These are phyloP conservation scores for Kradibia gibbosae DNA, from an alignment of 1,140 invertebrate genomes.

Conservation along the genomic window DNA sequence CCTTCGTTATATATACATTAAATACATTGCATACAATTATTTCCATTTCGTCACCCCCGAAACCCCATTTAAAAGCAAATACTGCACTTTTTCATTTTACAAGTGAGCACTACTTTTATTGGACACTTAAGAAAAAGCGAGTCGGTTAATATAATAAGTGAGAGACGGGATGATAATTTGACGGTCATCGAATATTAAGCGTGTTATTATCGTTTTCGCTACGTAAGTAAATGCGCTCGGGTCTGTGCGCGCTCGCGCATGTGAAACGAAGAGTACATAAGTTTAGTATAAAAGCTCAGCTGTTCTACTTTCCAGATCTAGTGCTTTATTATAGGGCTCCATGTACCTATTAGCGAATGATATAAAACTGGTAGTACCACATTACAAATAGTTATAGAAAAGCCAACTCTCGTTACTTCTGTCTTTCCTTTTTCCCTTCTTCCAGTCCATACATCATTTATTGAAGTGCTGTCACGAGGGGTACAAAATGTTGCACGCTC, in stretches of 20 bases:
- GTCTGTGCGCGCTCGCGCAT: too few relatives aligned
- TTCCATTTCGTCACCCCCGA: neutral
- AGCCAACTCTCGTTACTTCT: slow-evolving; percentile 17
- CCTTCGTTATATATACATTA: neutral
- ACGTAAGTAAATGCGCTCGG: too few relatives aligned
- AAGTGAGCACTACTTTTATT: neutral
- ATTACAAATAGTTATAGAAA: slow-evolving; percentile 35
- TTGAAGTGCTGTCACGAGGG: slow-evolving; percentile 50
- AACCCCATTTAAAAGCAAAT: neutral
- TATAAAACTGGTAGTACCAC: neutral
- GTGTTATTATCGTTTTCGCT: neutral
- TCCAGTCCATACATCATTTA: slow-evolving; percentile 48
- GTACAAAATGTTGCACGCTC: slow-evolving; percentile 31
- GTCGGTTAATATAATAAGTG: neutral
- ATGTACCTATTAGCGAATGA: slow-evolving; percentile 17
- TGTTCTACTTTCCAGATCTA: neutral
- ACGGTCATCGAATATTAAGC: neutral
- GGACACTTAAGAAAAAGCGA: neutral
- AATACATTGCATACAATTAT: neutral
- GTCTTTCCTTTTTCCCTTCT: slow-evolving; percentile 20
- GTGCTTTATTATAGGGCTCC: slow-evolving; percentile 5
- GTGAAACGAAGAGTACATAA: neutral
- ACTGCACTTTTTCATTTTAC: neutral
- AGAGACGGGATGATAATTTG: neutral
- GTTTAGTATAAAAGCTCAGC: slow-evolving; percentile 3